phyloP scores from a whole-genome alignment of 2,113 vertebrate genomes.

The Archocentrus centrarchus region DNA sequence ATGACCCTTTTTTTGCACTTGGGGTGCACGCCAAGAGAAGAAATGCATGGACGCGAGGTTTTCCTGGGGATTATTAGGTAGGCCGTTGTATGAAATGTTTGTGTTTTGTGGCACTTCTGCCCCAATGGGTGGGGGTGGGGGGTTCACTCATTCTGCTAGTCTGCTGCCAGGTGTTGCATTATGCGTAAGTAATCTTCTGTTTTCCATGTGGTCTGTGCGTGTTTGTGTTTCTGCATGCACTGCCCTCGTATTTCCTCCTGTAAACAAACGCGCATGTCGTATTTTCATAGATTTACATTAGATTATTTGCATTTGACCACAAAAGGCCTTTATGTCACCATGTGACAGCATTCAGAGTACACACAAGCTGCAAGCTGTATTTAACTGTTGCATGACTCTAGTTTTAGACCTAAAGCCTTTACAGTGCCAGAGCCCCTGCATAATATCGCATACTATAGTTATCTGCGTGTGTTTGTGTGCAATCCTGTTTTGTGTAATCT shows the following conservation, averaged over 20 bases:
- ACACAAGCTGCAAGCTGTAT: neutral
- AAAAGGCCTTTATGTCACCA: constrained; percentile 21
- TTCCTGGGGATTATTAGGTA: constrained; percentile 21
- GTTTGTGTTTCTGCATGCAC: neutral
- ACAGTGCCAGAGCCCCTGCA: constrained; percentile 9
- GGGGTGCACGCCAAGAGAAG: neutral
- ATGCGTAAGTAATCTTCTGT: constrained; percentile 38
- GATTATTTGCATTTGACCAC: constrained; percentile 26
- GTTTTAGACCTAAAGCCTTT: constrained; percentile 3
- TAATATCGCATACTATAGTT: constrained; percentile 11
- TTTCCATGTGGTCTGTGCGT: constrained; percentile 39
- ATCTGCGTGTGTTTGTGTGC: neutral
- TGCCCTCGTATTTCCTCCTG: neutral
- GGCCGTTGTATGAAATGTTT: neutral
- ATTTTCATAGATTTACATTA: constrained; percentile 62
- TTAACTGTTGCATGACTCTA: constrained; percentile 5
- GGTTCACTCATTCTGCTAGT: neutral
- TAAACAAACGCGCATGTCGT: neutral
- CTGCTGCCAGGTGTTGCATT: constrained; percentile 38
- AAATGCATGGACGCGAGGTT: constrained; percentile 12
- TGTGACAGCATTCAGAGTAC: constrained; percentile 30
- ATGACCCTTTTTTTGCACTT: neutral
- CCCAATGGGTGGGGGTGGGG: constrained; percentile 14
- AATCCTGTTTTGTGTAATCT: no score
- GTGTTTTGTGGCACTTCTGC: neutral